Base-by-base conservation (phyloP, 2,888 invertebrate species). In the Leptogaster cylindrica region DNA sequence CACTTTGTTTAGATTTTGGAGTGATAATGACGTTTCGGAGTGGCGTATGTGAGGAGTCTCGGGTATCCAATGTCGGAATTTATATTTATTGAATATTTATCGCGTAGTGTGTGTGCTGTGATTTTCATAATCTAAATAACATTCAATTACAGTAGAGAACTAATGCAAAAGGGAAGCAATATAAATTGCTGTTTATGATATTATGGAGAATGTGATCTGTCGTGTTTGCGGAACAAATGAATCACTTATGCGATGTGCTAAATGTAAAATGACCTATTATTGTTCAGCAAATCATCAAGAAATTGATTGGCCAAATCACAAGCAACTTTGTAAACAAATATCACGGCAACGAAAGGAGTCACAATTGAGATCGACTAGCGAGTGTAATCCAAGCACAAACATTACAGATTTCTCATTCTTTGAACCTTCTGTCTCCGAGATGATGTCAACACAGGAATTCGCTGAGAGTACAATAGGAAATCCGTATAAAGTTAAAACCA, bases 231-330 rank as follows among this genome's bases (percentile, higher is more conserved):
- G 77, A 66, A 79, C 78, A 3, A 74, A 73, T n/a, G 73, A 76
- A 61, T 76, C 77, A 67, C 81, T 90, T 74, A 82, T 88, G 71
- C 86, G 90, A 74, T 93, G 93, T 81, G 86, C 87, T 72, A 86
- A 89, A 73, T 93, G 93, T 79, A 88, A 89, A 76, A 81, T 80
- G 69, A 84, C 87, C 58, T 89, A 87, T 79, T 93, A 93, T 80
- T 93, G 93, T 81, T 89, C 88, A 69, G 89, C 87, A 73, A 88
- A 88, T 71, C 93, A 93, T 78, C 93, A 93, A 80, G 87, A 86
- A 71, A 83, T 86, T 74, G 90, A 93, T 77, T 93, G 92, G 92
- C 88, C 87, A 76, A 84, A 83, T 72, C 93, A 93, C 77, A 91
- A 88, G 82, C 81, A 80, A 73, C 82, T 84, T 73, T 89, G 89